Percentiles rank a stretch among this genome's conserved stretches.
These are phyloP conservation scores for Galagoides demidoff DNA, from an alignment of 2,797 vertebrate genomes.

Conservation along the genomic window DNA sequence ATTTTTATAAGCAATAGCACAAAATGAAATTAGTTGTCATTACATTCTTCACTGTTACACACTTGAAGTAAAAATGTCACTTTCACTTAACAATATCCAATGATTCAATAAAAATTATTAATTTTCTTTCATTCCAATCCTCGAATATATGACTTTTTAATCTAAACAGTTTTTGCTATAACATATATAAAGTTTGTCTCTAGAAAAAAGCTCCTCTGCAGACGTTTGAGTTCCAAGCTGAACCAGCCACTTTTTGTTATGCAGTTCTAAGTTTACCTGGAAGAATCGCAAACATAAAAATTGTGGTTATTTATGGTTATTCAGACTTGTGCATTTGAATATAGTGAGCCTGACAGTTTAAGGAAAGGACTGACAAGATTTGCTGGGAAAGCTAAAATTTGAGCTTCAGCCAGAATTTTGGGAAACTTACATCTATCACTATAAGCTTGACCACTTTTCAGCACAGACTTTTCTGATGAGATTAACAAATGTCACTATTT, in stretches of 20 bases:
- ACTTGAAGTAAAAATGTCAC: not conserved
- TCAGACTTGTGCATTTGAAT: slow-evolving; percentile 3
- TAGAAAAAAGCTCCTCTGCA: not conserved
- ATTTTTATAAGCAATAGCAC: not conserved
- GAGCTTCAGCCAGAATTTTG: slow-evolving; percentile 55
- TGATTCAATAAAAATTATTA: slow-evolving; percentile 28
- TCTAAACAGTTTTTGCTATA: not conserved
- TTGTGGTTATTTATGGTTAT: not conserved
- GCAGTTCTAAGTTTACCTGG: not conserved
- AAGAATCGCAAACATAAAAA: not conserved
- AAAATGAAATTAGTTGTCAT: not conserved
- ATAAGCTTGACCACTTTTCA: slow-evolving; percentile 55
- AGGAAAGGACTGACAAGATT: slow-evolving; percentile 45
- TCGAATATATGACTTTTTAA: not conserved
- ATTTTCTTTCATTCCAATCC: slow-evolving; percentile 4
- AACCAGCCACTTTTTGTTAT: slow-evolving; percentile 28
- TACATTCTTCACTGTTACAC: not conserved
- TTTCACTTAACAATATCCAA: slow-evolving; percentile 16
- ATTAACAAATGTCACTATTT: slow-evolving; percentile 69
- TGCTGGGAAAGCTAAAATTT: slow-evolving; percentile 47
- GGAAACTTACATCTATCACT: slow-evolving; percentile 45
- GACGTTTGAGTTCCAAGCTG: slow-evolving; percentile 7
- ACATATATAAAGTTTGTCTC: not conserved
- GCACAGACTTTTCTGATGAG: slow-evolving; percentile 51
- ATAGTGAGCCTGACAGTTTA: not conserved